Percentiles rank a stretch among this genome's conserved stretches.
phyloP scores from a whole-genome alignment of 2,113 vertebrate species.

The Oryctolagus cuniculus region DNA sequence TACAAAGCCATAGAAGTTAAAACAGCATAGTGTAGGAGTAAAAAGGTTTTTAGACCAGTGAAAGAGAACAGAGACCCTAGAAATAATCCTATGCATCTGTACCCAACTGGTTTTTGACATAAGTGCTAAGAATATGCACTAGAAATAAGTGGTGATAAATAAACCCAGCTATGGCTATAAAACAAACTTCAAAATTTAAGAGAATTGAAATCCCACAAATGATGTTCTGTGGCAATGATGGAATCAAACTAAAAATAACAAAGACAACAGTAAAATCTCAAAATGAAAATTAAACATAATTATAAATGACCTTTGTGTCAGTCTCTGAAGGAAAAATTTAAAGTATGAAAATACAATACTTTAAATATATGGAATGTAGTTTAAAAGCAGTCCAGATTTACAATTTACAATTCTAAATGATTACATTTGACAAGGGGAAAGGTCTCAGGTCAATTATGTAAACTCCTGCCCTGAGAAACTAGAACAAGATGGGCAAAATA shows the following conservation, averaged over 20 bases:
- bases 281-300: slow-evolving; percentile 7
- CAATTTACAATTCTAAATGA: not conserved
- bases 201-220: not conserved
- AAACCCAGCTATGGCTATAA: not conserved
- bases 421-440: slow-evolving; percentile 9
- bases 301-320: not conserved
- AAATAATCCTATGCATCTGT: no score
- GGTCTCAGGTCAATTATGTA: not conserved
- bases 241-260: not conserved
- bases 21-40: no score
- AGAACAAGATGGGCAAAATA: not conserved
- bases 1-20: no score
- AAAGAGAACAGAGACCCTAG: no score
- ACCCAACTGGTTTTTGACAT: no score
- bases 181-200: not conserved
- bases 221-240: not conserved
- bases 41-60: no score
- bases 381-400: not conserved
- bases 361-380: not conserved
- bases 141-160: no score
- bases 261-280: not conserved
- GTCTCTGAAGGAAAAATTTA: not conserved
- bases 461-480: not conserved
- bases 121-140: no score
- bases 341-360: not conserved